These are phyloP conservation scores for Diplolepis rosae DNA, from an alignment of 2,888 invertebrate genomes.

Conservation along the genomic window DNA sequence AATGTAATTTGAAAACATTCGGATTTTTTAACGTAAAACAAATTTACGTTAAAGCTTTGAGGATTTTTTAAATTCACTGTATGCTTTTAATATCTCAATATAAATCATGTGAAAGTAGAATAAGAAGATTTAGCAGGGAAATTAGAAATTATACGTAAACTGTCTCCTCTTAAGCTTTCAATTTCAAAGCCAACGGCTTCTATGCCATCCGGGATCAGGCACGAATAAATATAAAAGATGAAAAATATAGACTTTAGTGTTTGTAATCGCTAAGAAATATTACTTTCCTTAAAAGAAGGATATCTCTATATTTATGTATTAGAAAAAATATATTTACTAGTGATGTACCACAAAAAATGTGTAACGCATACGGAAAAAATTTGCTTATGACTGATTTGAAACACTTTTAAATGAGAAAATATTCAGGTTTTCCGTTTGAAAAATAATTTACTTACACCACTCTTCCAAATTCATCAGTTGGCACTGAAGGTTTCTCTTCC, in stretches of 20 bases:
- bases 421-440: neutral
- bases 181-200: neutral
- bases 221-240: neutral
- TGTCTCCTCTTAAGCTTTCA: neutral
- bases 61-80: too few species aligned
- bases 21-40: too few species aligned
- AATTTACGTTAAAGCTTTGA: too few species aligned
- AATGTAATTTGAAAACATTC: too few species aligned
- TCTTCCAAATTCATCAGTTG: slow-evolving; percentile 90
- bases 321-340: neutral
- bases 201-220: neutral
- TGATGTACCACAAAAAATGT: neutral
- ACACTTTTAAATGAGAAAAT: neutral
- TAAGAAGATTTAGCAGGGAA: neutral
- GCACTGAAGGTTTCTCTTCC: slow-evolving; percentile 76
- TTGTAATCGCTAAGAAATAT: neutral
- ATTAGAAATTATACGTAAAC: neutral
- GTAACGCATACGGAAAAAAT: neutral
- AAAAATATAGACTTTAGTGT: neutral
- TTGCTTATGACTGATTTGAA: neutral
- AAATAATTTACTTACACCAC: slow-evolving; percentile 79
- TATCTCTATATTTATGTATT: neutral
- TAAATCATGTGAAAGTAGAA: too few species aligned
- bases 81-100: too few species aligned
- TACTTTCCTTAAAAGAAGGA: neutral